Percentiles rank a stretch among this genome's conserved stretches.
These are phyloP conservation scores for Aegithalos caudatus DNA, from an alignment of 2,113 vertebrate genomes.

Conservation along the genomic window DNA sequence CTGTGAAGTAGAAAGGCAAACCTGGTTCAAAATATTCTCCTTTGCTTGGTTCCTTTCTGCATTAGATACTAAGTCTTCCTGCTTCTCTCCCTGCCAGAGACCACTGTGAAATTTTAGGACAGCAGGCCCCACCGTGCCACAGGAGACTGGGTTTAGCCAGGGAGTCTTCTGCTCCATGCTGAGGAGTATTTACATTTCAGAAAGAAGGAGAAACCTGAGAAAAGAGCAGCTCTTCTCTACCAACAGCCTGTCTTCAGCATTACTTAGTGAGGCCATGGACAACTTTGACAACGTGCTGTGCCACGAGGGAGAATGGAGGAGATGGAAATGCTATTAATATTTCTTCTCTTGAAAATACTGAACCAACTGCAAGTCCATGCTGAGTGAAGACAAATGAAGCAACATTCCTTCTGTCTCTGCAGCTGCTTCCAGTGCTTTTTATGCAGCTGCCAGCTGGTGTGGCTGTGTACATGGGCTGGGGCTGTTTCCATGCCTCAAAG, in stretches of 20 bases:
- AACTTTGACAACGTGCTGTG: background rate
- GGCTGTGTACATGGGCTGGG: background rate
- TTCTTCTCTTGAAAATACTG: background rate
- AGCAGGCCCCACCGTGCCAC: background rate
- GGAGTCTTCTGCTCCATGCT: background rate
- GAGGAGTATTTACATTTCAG: background rate
- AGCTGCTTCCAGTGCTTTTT: slow-evolving; percentile 12
- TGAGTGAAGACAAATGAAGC: background rate
- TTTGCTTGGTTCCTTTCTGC: background rate
- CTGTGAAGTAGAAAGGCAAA: background rate
- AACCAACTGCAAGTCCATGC: background rate
- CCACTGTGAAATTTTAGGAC: background rate
- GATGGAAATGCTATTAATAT: background rate
- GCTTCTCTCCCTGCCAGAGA: background rate
- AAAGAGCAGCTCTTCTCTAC: background rate
- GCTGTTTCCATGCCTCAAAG: background rate
- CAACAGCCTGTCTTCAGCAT: background rate
- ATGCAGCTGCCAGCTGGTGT: background rate
- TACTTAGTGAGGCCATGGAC: background rate
- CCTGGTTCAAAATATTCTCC: background rate
- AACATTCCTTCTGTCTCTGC: slow-evolving; percentile 2
- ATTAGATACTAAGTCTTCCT: background rate
- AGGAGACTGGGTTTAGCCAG: background rate
- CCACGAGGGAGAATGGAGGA: background rate
- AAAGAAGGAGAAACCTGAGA: background rate